phyloP scores from a whole-genome alignment of 1,140 invertebrate species.

The Elysia chlorotica region DNA sequence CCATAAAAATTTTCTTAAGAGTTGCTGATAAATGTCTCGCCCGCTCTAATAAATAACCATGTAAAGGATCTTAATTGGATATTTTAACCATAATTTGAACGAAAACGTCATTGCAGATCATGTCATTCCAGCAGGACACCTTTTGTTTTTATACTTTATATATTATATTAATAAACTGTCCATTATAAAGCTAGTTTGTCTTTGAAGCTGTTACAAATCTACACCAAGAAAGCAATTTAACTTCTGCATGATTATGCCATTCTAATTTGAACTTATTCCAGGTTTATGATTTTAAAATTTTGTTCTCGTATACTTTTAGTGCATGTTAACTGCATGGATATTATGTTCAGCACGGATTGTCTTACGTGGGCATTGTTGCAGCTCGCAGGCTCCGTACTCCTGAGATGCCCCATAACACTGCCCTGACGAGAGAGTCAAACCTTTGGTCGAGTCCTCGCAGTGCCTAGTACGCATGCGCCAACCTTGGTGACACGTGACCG shows the following conservation, averaged over 20 bases:
- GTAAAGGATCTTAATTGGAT: no score
- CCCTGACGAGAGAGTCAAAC: constrained; percentile 8
- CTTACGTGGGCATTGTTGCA: constrained; percentile 48
- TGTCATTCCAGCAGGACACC: no score
- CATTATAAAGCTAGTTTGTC: neutral
- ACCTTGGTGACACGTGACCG: constrained; percentile 34
- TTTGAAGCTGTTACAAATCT: neutral
- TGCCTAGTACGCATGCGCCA: constrained; percentile 34
- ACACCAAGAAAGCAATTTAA: neutral
- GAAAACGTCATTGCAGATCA: no score
- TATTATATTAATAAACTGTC: neutral
- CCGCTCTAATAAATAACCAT: no score
- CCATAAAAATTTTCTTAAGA: no score
- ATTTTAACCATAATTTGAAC: no score
- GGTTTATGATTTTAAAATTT: no score
- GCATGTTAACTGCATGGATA: no score
- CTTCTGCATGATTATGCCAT: neutral
- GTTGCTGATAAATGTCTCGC: no score
- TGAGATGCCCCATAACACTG: constrained; percentile 40
- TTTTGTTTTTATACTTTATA: no score
- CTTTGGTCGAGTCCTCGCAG: constrained; percentile 34
- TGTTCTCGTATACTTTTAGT: no score
- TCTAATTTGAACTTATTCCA: no score
- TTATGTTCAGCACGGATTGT: neutral
- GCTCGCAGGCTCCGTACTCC: constrained; percentile 37